Conservation (phyloP, 2,888 invertebrate genomes). For the Lapara coniferarum region DNA sequence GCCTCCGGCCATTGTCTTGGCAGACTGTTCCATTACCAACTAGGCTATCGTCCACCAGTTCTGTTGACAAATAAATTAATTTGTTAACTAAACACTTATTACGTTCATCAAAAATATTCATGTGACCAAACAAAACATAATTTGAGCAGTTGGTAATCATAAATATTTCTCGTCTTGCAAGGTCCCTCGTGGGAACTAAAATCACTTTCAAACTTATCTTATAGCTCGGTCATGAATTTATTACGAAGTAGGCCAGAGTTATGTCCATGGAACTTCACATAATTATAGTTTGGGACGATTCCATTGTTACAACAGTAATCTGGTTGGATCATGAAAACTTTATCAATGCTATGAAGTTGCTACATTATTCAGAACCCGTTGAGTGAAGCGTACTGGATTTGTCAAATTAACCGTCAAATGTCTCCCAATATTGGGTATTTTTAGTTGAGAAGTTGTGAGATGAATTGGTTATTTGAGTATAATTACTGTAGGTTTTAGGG, state of each 20-base stretch:
- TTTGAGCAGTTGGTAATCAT: neutral
- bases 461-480: too few relatives aligned
- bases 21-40: too few relatives aligned
- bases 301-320: conserved; percentile 29
- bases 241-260: conserved; percentile 16
- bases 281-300: conserved; percentile 18
- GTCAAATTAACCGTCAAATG: neutral
- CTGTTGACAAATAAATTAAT: too few relatives aligned
- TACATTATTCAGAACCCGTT: neutral
- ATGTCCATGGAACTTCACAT: conserved; percentile 23
- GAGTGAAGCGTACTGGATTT: neutral
- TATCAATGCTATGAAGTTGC: conserved; percentile 28
- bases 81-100: too few relatives aligned
- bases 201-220: neutral
- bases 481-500: too few relatives aligned
- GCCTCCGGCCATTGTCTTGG: too few relatives aligned
- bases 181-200: neutral
- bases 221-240: conserved; percentile 10
- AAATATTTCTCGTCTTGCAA: too few relatives aligned
- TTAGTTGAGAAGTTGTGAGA: too few relatives aligned
- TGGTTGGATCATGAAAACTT: conserved; percentile 31
- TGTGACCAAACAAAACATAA: neutral
- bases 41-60: too few relatives aligned
- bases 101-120: too few relatives aligned
- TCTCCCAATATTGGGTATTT: neutral